Conservation (phyloP, 2,888 invertebrate species). For the Agrypnus murinus region DNA sequence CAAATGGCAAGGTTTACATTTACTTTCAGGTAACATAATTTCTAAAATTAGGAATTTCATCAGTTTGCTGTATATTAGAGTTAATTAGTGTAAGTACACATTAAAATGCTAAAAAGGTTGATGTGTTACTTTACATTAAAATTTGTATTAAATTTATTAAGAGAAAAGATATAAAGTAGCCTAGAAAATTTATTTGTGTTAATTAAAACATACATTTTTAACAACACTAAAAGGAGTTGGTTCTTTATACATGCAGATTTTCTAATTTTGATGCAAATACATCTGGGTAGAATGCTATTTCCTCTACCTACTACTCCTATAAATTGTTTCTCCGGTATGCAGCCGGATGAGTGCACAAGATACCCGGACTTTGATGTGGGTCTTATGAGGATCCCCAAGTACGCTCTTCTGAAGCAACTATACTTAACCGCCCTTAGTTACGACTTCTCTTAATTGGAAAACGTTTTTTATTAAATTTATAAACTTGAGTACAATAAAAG, state of each 20-base stretch:
- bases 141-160: neutral
- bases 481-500: no score
- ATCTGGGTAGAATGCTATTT: constrained; percentile 30
- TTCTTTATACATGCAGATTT: constrained; percentile 22
- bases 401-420: constrained; percentile 12
- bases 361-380: constrained; percentile 42
- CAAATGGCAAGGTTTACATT: constrained; percentile 4
- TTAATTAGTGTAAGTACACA: neutral
- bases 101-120: neutral
- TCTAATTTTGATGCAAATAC: constrained; percentile 31
- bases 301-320: constrained; percentile 27
- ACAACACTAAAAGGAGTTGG: constrained; percentile 3
- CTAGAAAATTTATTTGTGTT: constrained; percentile 5
- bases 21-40: neutral
- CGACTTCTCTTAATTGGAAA: constrained; percentile 29
- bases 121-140: neutral
- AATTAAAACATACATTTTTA: constrained; percentile 12
- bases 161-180: neutral
- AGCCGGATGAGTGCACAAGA: constrained; percentile 39
- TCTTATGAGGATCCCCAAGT: constrained; percentile 23
- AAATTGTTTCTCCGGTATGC: constrained; percentile 38
- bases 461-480: constrained; percentile 1
- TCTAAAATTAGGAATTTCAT: neutral
- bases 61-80: no score
- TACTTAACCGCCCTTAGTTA: constrained; percentile 20